Base-by-base conservation (phyloP, 2,888 invertebrate genomes). In the Sturmia bella region DNA sequence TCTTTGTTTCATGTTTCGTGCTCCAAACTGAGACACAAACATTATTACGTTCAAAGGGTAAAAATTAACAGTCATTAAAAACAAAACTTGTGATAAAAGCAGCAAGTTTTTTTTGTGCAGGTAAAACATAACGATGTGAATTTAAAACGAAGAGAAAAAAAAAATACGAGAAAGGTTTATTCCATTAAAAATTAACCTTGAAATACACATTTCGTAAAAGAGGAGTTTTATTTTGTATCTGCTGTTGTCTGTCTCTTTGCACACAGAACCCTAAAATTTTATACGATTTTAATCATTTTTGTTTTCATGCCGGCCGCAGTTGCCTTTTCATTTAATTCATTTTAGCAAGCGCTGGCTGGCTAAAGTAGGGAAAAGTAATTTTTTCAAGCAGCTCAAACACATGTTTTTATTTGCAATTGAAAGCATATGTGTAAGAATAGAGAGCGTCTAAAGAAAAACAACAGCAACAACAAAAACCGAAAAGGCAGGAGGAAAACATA, bases 51-150 rank as follows among this genome's bases (percentile, higher is more conserved):
- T 66, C 48, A 74, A 66, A 75, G 82, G 82, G 74, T 78, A 78
- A 70, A 82, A 75, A 78, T 82, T 82, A 82, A 78, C 78, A 78
- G 82, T 66, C 82, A 74, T 82, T 78, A 82, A 82, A 69, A 19
- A 48, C 24, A 50, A 77, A 59, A 61, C 69, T 68, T 72, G 72
- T 81, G 76, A 77, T 81, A 73, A 81, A 76, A 75, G 52, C 9
- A 6, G 32, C 9, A 17, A 59, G 37, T 64, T 52, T 24, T 17
- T 54, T 32, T n/a, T 39, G 39, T 70, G 56, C 82, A 78, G 78
- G 74, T 78, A 78, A 50, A 7, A 59, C 24, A n/a, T 27, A 61
- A 66, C 19, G 43, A 45, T 5, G 37, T 32, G 32, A 48, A 57
- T 17, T 39, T 17, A 43, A 43, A 32, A 48, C 41, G 39, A 66